Base-by-base conservation (phyloP, 1,140 invertebrate genomes). In the Aleiodes sp. region DNA sequence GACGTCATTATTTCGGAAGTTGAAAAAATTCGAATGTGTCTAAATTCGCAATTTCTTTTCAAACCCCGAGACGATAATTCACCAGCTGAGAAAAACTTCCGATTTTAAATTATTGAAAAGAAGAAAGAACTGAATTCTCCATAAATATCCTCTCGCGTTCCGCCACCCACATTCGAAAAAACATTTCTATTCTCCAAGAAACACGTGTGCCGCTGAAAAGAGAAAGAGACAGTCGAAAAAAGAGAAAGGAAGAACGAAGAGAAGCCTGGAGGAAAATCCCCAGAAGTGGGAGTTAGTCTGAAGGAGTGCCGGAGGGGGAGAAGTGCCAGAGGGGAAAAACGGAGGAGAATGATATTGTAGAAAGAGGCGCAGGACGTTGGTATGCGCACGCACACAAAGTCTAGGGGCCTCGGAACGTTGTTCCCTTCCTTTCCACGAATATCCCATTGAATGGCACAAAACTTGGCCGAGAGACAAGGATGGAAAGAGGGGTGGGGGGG, bases 401-500 rank as follows among this genome's bases (percentile, higher is more conserved):
- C n/a, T n/a, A n/a, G n/a, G n/a, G n/a, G n/a, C n/a, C n/a, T n/a
- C n/a, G n/a, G n/a, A n/a, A n/a, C n/a, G n/a, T n/a, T n/a, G n/a
- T n/a, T n/a, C n/a, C n/a, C n/a, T n/a, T n/a, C n/a, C n/a, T n/a
- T n/a, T n/a, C n/a, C n/a, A n/a, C n/a, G n/a, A n/a, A n/a, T n/a
- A n/a, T n/a, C n/a, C n/a, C n/a, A n/a, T n/a, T n/a, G n/a, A n/a
- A n/a, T n/a, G n/a, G n/a, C n/a, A n/a, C n/a, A n/a, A n/a, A n/a
- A n/a, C n/a, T n/a, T n/a, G n/a, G n/a, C n/a, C n/a, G n/a, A n/a
- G n/a, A n/a, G n/a, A n/a, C n/a, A n/a, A n/a, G 57, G 63, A 61
- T 21, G 19, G 72, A 71, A 29, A 68, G 64, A 31, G 64, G 29
- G 43, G 64, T 35, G 63, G 63, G 46, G 37, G 62, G 60, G 60